These are phyloP conservation scores for Maniola hyperantus DNA, from an alignment of 2,888 invertebrate species.

Conservation along the genomic window DNA sequence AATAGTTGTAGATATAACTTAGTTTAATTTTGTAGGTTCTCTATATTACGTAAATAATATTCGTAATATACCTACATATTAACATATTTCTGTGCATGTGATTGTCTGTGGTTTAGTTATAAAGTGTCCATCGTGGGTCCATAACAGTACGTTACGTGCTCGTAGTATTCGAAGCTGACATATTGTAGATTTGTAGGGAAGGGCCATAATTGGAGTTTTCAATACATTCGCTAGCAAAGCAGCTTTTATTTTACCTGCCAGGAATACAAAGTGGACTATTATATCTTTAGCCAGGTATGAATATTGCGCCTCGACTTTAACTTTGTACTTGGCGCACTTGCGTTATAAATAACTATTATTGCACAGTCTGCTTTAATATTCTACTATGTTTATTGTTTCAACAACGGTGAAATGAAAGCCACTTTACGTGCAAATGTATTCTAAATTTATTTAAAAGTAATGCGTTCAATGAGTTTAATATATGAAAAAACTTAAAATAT, in stretches of 20 bases:
- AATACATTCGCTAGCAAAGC: not conserved
- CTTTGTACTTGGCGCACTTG: too few species aligned
- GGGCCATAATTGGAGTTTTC: not conserved
- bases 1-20: not conserved
- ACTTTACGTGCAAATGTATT: too few species aligned
- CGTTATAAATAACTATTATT: too few species aligned
- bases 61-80: too few species aligned
- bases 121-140: not conserved
- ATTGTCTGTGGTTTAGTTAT: not conserved
- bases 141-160: slow-evolving; percentile 21
- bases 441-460: too few species aligned
- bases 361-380: too few species aligned
- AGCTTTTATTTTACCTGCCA: not conserved
- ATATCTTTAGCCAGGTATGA: too few species aligned
- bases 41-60: not conserved
- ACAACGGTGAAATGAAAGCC: too few species aligned
- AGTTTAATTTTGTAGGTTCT: not conserved
- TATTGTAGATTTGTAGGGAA: slow-evolving; percentile 27
- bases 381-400: too few species aligned
- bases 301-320: too few species aligned
- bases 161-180: slow-evolving; percentile 43
- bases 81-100: not conserved
- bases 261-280: not conserved
- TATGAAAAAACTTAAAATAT: too few species aligned
- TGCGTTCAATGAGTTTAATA: too few species aligned